A percentile compares a stretch with the other conserved stretches of the same genome.
Evolutionary conservation across 1,140 invertebrate genomes (phyloP).

Genomic region (Micrasema longulum): DNA sequence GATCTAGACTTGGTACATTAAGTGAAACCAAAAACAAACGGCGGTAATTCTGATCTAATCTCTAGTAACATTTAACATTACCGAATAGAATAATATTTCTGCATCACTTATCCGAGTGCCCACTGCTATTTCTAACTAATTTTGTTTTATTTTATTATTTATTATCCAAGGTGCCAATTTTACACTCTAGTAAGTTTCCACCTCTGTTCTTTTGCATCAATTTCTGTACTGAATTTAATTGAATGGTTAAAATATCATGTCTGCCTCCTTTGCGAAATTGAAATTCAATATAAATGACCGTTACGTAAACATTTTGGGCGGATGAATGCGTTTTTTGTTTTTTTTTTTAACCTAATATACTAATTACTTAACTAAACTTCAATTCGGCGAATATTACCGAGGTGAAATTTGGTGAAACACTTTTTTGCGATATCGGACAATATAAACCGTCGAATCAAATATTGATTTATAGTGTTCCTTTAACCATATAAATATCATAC

Average conservation of each 20-base stretch:
- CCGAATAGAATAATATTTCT: conserved; percentile 19
- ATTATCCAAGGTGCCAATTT: conserved; percentile 8
- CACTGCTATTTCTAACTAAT: conserved; percentile 15
- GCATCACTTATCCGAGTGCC: conserved; percentile 19
- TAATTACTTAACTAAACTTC: too few species aligned
- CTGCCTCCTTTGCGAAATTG: conserved; percentile 16
- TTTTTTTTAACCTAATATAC: too few species aligned
- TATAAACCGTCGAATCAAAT: too few species aligned
- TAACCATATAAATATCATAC: too few species aligned
- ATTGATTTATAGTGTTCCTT: too few species aligned
- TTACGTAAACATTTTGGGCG: conserved; percentile 22
- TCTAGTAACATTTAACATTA: neutral
- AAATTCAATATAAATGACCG: neutral
- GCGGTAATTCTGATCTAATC: conserved; percentile 1
- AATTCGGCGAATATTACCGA: too few species aligned
- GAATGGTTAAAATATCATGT: conserved; percentile 17
- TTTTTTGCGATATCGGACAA: too few species aligned
- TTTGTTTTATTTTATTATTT: conserved; percentile 9
- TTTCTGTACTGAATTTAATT: conserved; percentile 15
- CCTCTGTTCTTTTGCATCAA: conserved; percentile 9
- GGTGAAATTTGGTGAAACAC: too few species aligned
- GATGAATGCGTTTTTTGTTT: conserved; percentile 11
- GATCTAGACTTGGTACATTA: too few species aligned
- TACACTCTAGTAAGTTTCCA: conserved; percentile 17
- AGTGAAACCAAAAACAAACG: too few species aligned